phyloP scores from a whole-genome alignment of 1,140 invertebrate genomes.

The Asbolus verrucosus region DNA sequence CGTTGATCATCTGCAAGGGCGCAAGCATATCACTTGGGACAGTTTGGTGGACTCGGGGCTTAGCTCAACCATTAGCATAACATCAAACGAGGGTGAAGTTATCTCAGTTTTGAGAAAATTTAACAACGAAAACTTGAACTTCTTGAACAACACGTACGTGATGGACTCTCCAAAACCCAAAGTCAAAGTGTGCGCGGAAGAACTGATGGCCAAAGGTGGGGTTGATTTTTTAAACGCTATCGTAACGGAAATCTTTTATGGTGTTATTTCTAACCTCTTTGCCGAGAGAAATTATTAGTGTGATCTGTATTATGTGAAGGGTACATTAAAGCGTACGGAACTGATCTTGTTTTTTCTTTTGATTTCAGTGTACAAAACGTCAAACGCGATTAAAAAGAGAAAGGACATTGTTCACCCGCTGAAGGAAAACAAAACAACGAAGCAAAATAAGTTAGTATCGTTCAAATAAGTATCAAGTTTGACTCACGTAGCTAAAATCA shows the following conservation, averaged over 20 bases:
- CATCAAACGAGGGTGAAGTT: background rate
- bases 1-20: constrained; percentile 63
- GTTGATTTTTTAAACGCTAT: constrained; percentile 50
- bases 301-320: constrained; percentile 10
- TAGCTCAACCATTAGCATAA: constrained; percentile 22
- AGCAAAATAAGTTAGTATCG: too few relatives aligned
- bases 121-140: constrained; percentile 37
- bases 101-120: constrained; percentile 3
- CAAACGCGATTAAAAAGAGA: constrained; percentile 37
- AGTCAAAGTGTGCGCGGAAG: constrained; percentile 39
- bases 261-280: constrained; percentile 43
- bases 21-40: constrained; percentile 67
- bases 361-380: constrained; percentile 48
- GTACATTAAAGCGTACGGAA: constrained; percentile 22
- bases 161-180: constrained; percentile 19
- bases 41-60: constrained; percentile 59
- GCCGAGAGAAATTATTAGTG: constrained; percentile 36
- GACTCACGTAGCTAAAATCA: too few relatives aligned
- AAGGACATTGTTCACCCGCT: constrained; percentile 9
- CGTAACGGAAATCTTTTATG: constrained; percentile 50
- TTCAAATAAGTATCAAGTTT: too few relatives aligned
- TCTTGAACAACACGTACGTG: constrained; percentile 4
- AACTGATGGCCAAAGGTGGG: constrained; percentile 56
- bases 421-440: too few relatives aligned
- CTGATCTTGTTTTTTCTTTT: constrained; percentile 35